Conservation (phyloP, 2,797 vertebrate species). For the Sebastes matsubarae region DNA sequence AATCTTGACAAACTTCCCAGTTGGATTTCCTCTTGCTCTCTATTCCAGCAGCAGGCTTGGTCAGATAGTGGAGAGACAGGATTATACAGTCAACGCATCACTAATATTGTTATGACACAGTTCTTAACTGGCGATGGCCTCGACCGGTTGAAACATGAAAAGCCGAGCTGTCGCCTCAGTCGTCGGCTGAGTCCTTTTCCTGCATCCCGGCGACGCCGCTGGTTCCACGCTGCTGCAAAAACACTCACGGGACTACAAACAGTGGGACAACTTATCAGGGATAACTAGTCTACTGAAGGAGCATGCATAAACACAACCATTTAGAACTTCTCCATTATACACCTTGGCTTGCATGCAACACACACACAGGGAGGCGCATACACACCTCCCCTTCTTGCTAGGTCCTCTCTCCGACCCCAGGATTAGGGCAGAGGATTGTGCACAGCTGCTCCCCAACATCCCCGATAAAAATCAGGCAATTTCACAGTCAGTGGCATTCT, state of each 20-base stretch:
- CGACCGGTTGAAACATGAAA: conserved; percentile 55
- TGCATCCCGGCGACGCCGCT: neutral
- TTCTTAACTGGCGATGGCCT: conserved; percentile 66
- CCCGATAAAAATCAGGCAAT: conserved; percentile 85
- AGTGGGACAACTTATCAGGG: conserved; percentile 61
- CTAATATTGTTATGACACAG: conserved; percentile 72
- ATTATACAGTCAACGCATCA: conserved; percentile 76
- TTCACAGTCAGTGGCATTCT: conserved; percentile 86
- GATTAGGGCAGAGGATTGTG: conserved; percentile 83
- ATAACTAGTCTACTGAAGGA: conserved; percentile 60
- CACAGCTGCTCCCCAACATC: conserved; percentile 83
- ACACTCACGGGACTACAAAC: conserved; percentile 38
- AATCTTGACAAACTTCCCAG: conserved; percentile 48
- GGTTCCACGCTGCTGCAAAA: conserved; percentile 49
- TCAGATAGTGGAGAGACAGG: conserved; percentile 60
- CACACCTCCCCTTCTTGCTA: conserved; percentile 28
- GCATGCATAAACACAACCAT: conserved; percentile 50
- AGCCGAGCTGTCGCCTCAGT: conserved; percentile 34
- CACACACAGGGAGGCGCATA: neutral
- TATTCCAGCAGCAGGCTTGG: conserved; percentile 56
- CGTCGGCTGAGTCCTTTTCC: conserved; percentile 19
- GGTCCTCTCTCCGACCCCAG: conserved; percentile 64
- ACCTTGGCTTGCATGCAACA: conserved; percentile 38
- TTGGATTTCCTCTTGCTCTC: conserved; percentile 52
- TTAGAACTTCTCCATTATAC: conserved; percentile 43